Evolutionary conservation across 2,113 vertebrate genomes (phyloP).

Genomic region (Elachura formosa): DNA sequence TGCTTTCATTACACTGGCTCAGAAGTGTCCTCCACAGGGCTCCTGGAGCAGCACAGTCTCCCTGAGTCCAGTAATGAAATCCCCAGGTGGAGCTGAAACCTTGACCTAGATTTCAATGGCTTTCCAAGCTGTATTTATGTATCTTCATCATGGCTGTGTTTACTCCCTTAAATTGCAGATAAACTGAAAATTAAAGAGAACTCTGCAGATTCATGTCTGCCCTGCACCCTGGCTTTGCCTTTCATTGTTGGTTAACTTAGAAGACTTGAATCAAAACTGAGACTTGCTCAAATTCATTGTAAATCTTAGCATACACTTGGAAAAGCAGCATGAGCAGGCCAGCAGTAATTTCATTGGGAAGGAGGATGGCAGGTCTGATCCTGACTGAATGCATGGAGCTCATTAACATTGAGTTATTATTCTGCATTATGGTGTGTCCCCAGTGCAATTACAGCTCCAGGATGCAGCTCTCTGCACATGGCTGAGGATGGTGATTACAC

Average conservation of each 20-base stretch:
- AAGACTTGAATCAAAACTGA: background rate
- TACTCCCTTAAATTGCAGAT: background rate
- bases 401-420: background rate
- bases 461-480: background rate
- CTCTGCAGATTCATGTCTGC: background rate
- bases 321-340: background rate
- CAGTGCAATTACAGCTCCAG: background rate
- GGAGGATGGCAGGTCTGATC: background rate
- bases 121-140: background rate
- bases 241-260: background rate
- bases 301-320: background rate
- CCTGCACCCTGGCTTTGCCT: background rate
- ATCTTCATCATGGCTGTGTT: background rate
- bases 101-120: conserved; percentile 1
- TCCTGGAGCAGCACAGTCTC: background rate
- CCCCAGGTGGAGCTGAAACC: background rate
- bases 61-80: background rate
- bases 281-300: background rate
- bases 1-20: background rate
- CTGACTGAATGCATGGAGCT: background rate
- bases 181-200: conserved; percentile 2
- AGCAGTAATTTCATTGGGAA: background rate
- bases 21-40: background rate
- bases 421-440: background rate
- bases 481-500: background rate